phyloP scores from a whole-genome alignment of 2,113 vertebrate genomes.

The Odontesthes bonariensis region DNA sequence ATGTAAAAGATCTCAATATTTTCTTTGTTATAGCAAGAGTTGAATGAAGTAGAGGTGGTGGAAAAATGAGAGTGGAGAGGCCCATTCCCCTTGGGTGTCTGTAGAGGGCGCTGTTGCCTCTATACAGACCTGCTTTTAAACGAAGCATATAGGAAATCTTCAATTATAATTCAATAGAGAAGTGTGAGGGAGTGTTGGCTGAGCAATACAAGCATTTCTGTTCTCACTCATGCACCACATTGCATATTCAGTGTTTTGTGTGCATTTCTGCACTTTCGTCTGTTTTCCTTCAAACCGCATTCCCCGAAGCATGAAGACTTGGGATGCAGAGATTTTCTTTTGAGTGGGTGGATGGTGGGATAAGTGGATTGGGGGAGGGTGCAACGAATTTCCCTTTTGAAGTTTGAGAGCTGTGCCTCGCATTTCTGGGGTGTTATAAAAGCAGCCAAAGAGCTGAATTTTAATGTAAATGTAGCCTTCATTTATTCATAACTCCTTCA shows the following conservation, averaged over 20 bases:
- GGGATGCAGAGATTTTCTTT: not conserved
- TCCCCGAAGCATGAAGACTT: slow-evolving; percentile 4
- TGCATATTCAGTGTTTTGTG: slow-evolving; percentile 6
- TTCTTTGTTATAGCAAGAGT: not conserved
- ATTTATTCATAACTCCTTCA: slow-evolving; percentile 72
- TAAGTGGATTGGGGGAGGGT: slow-evolving; percentile 2
- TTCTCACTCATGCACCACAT: not conserved
- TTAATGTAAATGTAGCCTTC: slow-evolving; percentile 70
- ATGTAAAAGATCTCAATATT: too few relatives aligned
- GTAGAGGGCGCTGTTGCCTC: slow-evolving; percentile 48
- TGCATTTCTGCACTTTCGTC: slow-evolving; percentile 1
- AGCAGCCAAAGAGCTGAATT: slow-evolving; percentile 60
- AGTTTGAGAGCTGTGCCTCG: slow-evolving; percentile 24
- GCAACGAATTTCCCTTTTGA: slow-evolving; percentile 44
- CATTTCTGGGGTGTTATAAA: slow-evolving; percentile 51
- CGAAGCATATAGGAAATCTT: not conserved
- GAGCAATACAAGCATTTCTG: too few relatives aligned
- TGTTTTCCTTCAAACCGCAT: not conserved
- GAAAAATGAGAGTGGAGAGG: not conserved
- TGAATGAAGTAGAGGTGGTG: not conserved
- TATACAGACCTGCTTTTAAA: not conserved
- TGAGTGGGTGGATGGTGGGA: slow-evolving; percentile 6
- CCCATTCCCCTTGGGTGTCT: slow-evolving; percentile 11
- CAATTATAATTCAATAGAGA: not conserved
- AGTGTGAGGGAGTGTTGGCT: not conserved